Base-by-base conservation (phyloP, 2,888 invertebrate species). In the Nomada goodeniana region DNA sequence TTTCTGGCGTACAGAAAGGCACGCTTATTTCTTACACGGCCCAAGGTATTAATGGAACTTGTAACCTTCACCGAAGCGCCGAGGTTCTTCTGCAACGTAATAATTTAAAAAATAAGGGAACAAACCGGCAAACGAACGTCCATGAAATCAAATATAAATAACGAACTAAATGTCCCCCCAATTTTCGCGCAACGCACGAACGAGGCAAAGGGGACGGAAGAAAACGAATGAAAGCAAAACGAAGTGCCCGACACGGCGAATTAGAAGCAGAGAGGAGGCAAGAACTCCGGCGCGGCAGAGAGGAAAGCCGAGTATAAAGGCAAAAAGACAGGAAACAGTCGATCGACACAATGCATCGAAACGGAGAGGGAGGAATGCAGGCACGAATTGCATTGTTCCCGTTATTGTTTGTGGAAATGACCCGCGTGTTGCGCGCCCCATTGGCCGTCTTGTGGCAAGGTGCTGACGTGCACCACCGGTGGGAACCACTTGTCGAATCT, bases 401-500 rank as follows among this genome's bases (percentile, higher is more conserved):
- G 15, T 23, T 18, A 83, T 86, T 86, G 79, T 86, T 79, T 73
- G 20, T 23, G 55, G 85, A 86, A 86, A 82, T 87, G 82, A 82
- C 71, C 85, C 80, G 87, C 76, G 85, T 82, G 80, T 79, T 79
- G 70, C 76, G 47, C 61, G 15, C 67, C 68, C 82, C 71, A 79
- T 75, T 82, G 73, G 68, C 61, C 75, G 71, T 83, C 81, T 79
- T 57, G 47, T 20, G 74, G 79, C 83, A 88, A 88, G 88, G 85
- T 88, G 88, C 77, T 88, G 85, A 76, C 69, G 76, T 82, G 73
- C 80, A 69, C 65, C 64, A 79, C 82, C 89, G 92, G 92, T 93
- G 93, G 93, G 93, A 93, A 93, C 92, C 91, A 93, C 92, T 93
- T 92, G 93, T 92, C 91, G 88, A 89, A 87, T 89, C 84, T 76